These are phyloP conservation scores for Anhinga rufa DNA, from an alignment of 2,113 vertebrate species.

Conservation along the genomic window DNA sequence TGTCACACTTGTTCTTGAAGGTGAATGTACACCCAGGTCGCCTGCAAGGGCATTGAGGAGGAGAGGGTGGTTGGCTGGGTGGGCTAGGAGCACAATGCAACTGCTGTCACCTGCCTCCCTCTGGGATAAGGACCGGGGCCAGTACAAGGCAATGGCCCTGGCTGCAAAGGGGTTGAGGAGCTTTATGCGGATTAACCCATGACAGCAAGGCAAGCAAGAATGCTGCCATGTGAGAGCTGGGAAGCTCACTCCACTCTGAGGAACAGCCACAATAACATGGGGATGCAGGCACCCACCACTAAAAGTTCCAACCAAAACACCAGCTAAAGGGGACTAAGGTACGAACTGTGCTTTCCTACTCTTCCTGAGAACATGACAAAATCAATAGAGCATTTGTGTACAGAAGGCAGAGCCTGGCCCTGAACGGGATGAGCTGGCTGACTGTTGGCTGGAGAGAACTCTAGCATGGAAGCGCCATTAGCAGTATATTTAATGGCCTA, in stretches of 20 bases:
- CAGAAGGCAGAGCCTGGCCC: background rate
- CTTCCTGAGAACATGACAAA: background rate
- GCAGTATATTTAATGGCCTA: background rate
- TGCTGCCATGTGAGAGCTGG: background rate
- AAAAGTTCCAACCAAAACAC: background rate
- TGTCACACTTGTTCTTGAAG: slow-evolving; percentile 99
- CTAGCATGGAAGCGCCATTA: background rate
- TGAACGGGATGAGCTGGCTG: background rate
- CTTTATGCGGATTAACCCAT: background rate
- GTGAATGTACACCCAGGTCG: slow-evolving; percentile 96
- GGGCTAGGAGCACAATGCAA: background rate
- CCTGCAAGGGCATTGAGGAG: slow-evolving; percentile 64
- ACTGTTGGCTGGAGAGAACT: background rate
- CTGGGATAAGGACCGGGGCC: background rate
- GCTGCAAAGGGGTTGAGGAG: background rate
- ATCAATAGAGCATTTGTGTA: background rate
- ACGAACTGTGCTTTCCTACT: background rate
- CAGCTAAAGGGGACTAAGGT: background rate
- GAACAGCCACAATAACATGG: background rate
- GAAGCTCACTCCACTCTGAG: background rate
- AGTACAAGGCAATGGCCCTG: background rate
- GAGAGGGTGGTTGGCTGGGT: background rate
- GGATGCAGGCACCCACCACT: background rate
- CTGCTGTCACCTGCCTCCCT: background rate
- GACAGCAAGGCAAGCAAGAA: background rate